A percentile compares a stretch with the other conserved stretches of the same genome.
Evolutionary conservation across 2,113 vertebrate genomes (phyloP).

Genomic region (Crotophaga sulcirostris): DNA sequence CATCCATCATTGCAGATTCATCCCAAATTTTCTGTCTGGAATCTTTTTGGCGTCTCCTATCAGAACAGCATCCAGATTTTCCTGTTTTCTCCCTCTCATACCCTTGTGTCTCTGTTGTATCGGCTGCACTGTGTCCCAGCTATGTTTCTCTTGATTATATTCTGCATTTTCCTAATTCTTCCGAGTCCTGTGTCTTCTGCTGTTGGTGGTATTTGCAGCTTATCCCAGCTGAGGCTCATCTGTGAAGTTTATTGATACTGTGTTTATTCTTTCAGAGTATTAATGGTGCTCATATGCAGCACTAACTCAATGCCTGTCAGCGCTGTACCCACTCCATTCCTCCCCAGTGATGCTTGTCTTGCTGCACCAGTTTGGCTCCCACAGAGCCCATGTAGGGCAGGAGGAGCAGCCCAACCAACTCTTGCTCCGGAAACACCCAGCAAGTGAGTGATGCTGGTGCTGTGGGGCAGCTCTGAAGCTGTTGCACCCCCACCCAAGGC

Average conservation of each 20-base stretch:
- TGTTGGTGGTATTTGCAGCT: not conserved
- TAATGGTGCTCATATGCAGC: not conserved
- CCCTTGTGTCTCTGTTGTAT: not conserved
- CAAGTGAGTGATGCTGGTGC: not conserved
- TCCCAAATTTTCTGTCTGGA: not conserved
- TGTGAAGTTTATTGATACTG: not conserved
- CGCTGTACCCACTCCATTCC: rapidly evolving
- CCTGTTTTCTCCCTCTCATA: not conserved
- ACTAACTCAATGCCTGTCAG: not conserved
- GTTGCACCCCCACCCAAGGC: not conserved
- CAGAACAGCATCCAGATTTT: not conserved
- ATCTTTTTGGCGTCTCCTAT: not conserved
- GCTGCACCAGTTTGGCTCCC: rapidly evolving
- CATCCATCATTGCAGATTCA: not conserved
- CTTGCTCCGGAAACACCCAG: rapidly evolving
- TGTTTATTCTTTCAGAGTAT: not conserved
- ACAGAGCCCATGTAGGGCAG: rapidly evolving
- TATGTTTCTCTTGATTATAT: not conserved
- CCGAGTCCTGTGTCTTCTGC: not conserved
- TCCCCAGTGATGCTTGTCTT: rapidly evolving
- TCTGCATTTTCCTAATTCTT: not conserved
- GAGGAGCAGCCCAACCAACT: rapidly evolving
- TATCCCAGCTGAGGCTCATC: not conserved
- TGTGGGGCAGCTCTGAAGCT: not conserved
- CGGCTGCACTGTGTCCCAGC: not conserved